These are phyloP conservation scores for Sarcophaga caerulescens DNA, from an alignment of 2,888 invertebrate species.

Conservation along the genomic window DNA sequence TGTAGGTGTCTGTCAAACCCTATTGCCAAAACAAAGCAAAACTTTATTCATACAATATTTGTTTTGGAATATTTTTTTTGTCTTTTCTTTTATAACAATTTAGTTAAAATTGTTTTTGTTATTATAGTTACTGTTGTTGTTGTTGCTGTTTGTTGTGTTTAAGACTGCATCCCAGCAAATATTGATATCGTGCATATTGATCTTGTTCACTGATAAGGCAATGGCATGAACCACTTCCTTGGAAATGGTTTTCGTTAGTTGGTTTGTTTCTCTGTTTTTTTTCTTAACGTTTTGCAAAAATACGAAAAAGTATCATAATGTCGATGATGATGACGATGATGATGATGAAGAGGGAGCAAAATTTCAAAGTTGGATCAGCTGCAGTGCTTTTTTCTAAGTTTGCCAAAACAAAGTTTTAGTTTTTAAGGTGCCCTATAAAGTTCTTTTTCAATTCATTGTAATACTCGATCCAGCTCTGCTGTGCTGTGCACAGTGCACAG, in stretches of 20 bases:
- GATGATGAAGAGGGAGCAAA: slow-evolving; percentile 37
- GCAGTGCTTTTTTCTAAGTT: slow-evolving; percentile 30
- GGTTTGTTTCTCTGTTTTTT: slow-evolving; percentile 29
- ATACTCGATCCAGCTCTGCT: not conserved
- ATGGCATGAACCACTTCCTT: slow-evolving; percentile 79
- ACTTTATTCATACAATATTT: not conserved
- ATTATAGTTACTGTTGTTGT: slow-evolving; percentile 20
- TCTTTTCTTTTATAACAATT: slow-evolving; percentile 59
- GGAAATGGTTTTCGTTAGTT: slow-evolving; percentile 74
- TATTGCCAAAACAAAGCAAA: slow-evolving; percentile 36
- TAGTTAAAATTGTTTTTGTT: slow-evolving; percentile 45
- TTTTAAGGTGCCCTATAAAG: slow-evolving; percentile 38
- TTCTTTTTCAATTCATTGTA: not conserved
- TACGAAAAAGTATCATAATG: slow-evolving; percentile 45
- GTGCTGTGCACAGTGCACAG: no score
- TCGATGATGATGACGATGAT: slow-evolving; percentile 15
- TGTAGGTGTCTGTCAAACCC: slow-evolving; percentile 28
- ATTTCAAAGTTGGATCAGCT: slow-evolving; percentile 62
- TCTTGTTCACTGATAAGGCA: slow-evolving; percentile 80
- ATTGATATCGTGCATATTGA: slow-evolving; percentile 81
- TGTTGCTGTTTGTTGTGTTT: slow-evolving; percentile 17
- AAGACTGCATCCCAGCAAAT: slow-evolving; percentile 71
- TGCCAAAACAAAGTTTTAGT: not conserved
- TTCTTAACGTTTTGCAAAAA: not conserved
- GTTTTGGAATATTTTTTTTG: slow-evolving; percentile 13